Conservation (phyloP, 2,888 invertebrate species). For the Metopia argyrocephala region DNA sequence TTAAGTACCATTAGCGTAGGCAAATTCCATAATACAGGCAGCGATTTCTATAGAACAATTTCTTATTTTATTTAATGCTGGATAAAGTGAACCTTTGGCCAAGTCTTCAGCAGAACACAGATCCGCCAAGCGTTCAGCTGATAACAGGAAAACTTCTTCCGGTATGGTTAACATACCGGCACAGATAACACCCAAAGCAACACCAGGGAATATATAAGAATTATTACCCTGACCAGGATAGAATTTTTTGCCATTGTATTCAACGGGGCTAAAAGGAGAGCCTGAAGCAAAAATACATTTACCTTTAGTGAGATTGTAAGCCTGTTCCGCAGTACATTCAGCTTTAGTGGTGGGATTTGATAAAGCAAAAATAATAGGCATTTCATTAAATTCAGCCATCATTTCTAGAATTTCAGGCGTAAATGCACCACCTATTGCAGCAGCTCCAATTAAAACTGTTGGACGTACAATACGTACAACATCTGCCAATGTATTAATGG, state of each 20-base stretch:
- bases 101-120: slow-evolving; percentile 90
- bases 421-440: slow-evolving; percentile 95
- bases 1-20: slow-evolving; percentile 85
- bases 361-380: slow-evolving; percentile 97
- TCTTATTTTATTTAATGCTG: slow-evolving; percentile 90
- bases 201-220: slow-evolving; percentile 97
- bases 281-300: slow-evolving; percentile 96
- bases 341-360: slow-evolving; percentile 99
- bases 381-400: slow-evolving; percentile 90
- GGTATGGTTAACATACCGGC: slow-evolving; percentile 93
- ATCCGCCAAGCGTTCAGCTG: slow-evolving; percentile 91
- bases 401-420: slow-evolving; percentile 89
- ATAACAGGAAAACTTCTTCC: slow-evolving; percentile 93
- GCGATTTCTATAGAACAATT: slow-evolving; percentile 94
- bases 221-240: slow-evolving; percentile 98
- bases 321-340: slow-evolving; percentile 98
- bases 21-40: slow-evolving; percentile 87
- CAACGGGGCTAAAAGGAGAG: slow-evolving; percentile 94
- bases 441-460: slow-evolving; percentile 94
- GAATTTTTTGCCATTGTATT: slow-evolving; percentile 87
- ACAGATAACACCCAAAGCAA: slow-evolving; percentile 93
- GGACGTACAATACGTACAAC: slow-evolving; percentile 91
- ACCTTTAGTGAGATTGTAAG: slow-evolving; percentile 93
- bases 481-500: slow-evolving; percentile 88
- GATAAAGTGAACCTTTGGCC: slow-evolving; percentile 92